These are phyloP conservation scores for Leuctra nigra DNA, from an alignment of 2,888 invertebrate species.

Conservation along the genomic window DNA sequence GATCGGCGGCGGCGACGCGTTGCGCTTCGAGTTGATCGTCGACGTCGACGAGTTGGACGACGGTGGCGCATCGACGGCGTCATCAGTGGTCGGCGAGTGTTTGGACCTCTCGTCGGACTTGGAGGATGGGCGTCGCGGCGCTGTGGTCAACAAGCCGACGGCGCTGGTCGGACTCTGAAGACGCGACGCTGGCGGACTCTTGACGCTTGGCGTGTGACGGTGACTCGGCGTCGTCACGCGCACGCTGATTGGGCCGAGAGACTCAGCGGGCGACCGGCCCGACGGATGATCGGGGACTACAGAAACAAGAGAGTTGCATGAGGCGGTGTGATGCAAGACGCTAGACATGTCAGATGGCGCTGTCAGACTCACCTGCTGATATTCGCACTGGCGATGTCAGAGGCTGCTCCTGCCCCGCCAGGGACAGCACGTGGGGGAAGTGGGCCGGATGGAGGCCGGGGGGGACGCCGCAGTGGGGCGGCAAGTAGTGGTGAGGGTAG, in stretches of 20 bases:
- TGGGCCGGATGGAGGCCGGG: conserved; percentile 31
- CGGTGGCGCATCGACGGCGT: conserved; percentile 26
- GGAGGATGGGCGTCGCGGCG: conserved; percentile 14
- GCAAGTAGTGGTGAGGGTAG: conserved; percentile 31
- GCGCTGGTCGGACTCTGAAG: conserved; percentile 35
- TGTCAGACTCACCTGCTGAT: conserved; percentile 20
- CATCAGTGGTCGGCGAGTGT: conserved; percentile 8
- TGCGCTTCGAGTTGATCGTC: conserved; percentile 36
- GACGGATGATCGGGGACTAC: conserved; percentile 20
- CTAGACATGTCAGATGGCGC: too few species aligned
- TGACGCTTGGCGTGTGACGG: conserved; percentile 20
- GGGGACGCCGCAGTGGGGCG: conserved; percentile 28
- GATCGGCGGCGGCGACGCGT: conserved; percentile 29
- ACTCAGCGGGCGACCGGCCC: conserved; percentile 28
- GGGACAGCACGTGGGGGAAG: conserved; percentile 30
- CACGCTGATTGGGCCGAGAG: conserved; percentile 34
- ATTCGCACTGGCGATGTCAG: conserved; percentile 22
- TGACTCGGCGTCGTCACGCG: conserved; percentile 29
- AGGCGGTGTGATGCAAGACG: too few species aligned
- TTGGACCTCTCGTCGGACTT: conserved; percentile 6
- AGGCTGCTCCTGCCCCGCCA: conserved; percentile 20
- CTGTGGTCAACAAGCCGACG: conserved; percentile 21
- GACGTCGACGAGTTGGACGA: conserved; percentile 30
- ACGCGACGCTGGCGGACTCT: conserved; percentile 28
- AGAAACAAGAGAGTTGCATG: conserved; percentile 2